Percentiles rank a stretch among this genome's conserved stretches.
phyloP scores from a whole-genome alignment of 2,113 vertebrate genomes.

The Blennius ocellaris region DNA sequence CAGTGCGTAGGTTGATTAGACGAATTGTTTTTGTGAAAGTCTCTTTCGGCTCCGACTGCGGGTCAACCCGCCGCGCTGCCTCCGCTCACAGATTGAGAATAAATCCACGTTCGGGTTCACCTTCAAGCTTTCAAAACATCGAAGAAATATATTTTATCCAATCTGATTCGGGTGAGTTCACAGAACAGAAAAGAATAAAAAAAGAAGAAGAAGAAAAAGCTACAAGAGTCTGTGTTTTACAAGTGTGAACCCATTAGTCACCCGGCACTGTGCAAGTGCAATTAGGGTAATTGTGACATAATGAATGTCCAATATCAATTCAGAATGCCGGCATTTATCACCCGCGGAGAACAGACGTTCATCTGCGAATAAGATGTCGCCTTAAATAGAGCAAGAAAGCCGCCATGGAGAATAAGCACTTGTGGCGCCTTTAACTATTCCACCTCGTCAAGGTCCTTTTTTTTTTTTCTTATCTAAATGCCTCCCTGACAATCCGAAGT shows the following conservation, averaged over 20 bases:
- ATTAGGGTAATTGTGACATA: slow-evolving; percentile 74
- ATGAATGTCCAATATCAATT: slow-evolving; percentile 75
- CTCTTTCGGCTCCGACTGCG: neutral
- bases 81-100: slow-evolving; percentile 4
- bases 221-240: slow-evolving; percentile 33
- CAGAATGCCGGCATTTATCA: slow-evolving; percentile 62
- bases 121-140: slow-evolving; percentile 21
- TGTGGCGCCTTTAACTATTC: slow-evolving; percentile 2
- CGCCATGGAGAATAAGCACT: neutral
- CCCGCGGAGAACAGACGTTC: slow-evolving; percentile 38
- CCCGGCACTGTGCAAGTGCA: slow-evolving; percentile 51
- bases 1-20: slow-evolving; percentile 9
- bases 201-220: too few relatives aligned
- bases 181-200: slow-evolving; percentile 31
- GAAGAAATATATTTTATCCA: slow-evolving; percentile 46
- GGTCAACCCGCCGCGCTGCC: slow-evolving; percentile 6
- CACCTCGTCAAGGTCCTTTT: neutral
- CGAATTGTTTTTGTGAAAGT: neutral
- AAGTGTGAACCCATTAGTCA: slow-evolving; percentile 61
- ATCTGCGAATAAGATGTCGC: slow-evolving; percentile 30
- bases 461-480: slow-evolving; percentile 27
- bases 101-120: slow-evolving; percentile 6
- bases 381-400: neutral
- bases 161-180: slow-evolving; percentile 35
- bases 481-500: slow-evolving; percentile 20